Conservation (phyloP, 1,140 invertebrate genomes). For the Hesperophylax magnus region DNA sequence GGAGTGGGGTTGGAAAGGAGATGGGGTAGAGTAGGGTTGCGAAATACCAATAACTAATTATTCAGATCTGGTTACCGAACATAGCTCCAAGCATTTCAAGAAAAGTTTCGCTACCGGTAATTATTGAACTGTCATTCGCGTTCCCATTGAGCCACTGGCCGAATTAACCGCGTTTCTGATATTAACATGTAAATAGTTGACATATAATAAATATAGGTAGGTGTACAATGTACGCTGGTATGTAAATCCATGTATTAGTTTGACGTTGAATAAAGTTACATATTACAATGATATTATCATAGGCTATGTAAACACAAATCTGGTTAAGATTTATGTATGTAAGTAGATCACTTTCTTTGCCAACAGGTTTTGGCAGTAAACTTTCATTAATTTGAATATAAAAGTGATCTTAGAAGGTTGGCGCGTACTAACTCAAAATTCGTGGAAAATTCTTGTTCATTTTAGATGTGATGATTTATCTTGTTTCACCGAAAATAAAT, state of each 20-base stretch:
- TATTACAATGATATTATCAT: background rate
- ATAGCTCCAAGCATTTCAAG: no score
- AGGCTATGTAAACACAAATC: constrained; percentile 15
- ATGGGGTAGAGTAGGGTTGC: no score
- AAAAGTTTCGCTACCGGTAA: background rate
- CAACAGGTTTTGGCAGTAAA: constrained; percentile 37
- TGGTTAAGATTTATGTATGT: constrained; percentile 48
- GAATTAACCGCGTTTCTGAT: background rate
- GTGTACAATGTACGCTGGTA: background rate
- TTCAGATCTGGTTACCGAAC: no score
- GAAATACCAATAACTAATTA: no score
- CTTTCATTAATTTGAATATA: no score
- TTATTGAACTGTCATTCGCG: background rate
- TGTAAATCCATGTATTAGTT: constrained; percentile 40
- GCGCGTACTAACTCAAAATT: no score
- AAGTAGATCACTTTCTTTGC: constrained; percentile 47
- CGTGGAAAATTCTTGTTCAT: no score
- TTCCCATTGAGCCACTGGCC: background rate
- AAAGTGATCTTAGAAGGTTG: no score
- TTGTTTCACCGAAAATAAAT: no score
- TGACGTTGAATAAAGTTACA: background rate
- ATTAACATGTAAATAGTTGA: background rate
- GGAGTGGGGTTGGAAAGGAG: no score
- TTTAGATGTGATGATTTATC: no score
- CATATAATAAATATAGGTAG: background rate